Evolutionary conservation across 2,888 invertebrate genomes (phyloP), one percentile per base, ranked within the genome.

Genomic region (Germaria angustata): DNA sequence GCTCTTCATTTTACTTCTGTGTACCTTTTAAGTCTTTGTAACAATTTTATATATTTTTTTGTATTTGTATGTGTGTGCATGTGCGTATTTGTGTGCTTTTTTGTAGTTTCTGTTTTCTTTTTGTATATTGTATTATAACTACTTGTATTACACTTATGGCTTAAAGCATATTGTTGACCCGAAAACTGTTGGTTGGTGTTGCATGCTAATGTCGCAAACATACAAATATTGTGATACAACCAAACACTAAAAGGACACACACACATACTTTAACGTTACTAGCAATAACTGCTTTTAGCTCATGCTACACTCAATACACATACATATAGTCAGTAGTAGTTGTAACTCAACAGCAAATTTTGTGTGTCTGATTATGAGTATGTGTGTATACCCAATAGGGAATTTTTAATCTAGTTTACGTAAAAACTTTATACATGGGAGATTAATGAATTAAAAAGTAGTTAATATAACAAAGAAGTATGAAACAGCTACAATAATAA

Each of bases 81-180:
- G 1, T 39, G 15, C 28, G 15, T 49, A 6, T 28, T 3, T 28
- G 28, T 28, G 28, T 28, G 28, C 28, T n/a, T n/a, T n/a, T n/a
- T n/a, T n/a, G n/a, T n/a, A n/a, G n/a, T n/a, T n/a, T n/a, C n/a
- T n/a, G n/a, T n/a, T n/a, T n/a, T n/a, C n/a, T n/a, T 34, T 53
- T 8, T 34, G 17, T 44, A 53, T 68, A 72, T 75, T 73, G 68
- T 66, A 69, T 77, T 77, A 81, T 68, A 81, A 77, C 77, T 72
- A 73, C 77, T 81, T 72, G 72, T 77, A 55, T 55, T 72, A 77
- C 72, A 81, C 76, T 81, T 81, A 77, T 72, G 77, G 81, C 81
- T 81, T 73, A 72, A 72, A 81, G 81, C 81, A 72, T 81, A 81
- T 77, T 73, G 81, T 81, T 81, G 81, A 81, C 81, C 81, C 81